Percentiles rank a stretch among this genome's conserved stretches.
Conservation (phyloP, 2,888 invertebrate genomes). For the Meloe dianella region DNA sequence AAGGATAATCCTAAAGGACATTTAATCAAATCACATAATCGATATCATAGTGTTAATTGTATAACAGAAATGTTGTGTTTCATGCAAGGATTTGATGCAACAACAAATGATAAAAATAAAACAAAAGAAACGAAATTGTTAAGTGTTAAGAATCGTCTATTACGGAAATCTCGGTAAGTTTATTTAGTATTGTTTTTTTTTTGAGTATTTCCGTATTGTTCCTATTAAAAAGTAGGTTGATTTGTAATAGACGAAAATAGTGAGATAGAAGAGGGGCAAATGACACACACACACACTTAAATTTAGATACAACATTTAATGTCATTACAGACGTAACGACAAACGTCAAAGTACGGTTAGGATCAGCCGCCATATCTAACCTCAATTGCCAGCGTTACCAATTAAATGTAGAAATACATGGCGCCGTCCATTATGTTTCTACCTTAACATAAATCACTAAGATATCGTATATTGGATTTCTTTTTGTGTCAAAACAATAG, state of each 20-base stretch:
- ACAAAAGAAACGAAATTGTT: slow-evolving; percentile 54
- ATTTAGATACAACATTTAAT: not conserved
- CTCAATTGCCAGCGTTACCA: too few species aligned
- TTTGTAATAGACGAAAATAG: not conserved
- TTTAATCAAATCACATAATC: not conserved
- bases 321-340: too few species aligned
- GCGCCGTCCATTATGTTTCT: too few species aligned
- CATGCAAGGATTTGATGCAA: slow-evolving; percentile 71
- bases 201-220: slow-evolving; percentile 1
- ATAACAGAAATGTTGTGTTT: slow-evolving; percentile 67
- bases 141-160: slow-evolving; percentile 51
- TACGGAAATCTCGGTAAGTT: slow-evolving; percentile 55
- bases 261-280: not conserved
- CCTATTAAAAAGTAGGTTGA: not conserved
- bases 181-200: not conserved
- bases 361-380: too few species aligned
- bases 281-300: not conserved
- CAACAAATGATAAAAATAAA: slow-evolving; percentile 52
- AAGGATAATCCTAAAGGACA: not conserved
- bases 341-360: too few species aligned
- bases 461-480: too few species aligned
- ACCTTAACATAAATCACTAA: too few species aligned
- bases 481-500: too few species aligned
- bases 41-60: not conserved
- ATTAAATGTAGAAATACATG: too few species aligned